These are phyloP conservation scores for Protaetia brevitarsis DNA, from an alignment of 1,140 invertebrate genomes.

Conservation along the genomic window DNA sequence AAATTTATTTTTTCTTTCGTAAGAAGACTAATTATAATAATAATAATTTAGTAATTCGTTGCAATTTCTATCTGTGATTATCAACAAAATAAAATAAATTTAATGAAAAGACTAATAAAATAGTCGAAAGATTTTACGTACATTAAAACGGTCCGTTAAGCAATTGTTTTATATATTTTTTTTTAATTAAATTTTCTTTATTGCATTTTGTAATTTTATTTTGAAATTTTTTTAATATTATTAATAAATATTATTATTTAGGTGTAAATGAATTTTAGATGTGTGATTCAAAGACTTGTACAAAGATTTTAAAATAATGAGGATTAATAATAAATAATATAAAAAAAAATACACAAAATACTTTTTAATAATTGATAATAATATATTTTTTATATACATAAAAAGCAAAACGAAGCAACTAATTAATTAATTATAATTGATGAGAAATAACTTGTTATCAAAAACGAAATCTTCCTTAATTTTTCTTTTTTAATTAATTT, in stretches of 20 bases:
- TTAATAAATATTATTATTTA: not conserved
- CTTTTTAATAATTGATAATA: constrained; percentile 21
- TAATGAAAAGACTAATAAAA: not conserved
- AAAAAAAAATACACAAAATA: no score
- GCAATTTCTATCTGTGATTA: constrained; percentile 38
- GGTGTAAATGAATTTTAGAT: not conserved
- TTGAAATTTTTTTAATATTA: not conserved
- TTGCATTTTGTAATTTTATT: constrained; percentile 2
- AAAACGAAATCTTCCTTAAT: not conserved
- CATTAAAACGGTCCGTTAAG: not conserved
- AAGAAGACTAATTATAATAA: no score
- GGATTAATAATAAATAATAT: constrained; percentile 17
- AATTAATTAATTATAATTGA: no score
- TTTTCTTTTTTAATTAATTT: not conserved
- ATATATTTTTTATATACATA: constrained; percentile 14
- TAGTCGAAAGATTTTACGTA: not conserved
- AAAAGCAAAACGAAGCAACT: constrained; percentile 11
- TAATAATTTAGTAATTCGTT: constrained; percentile 25
- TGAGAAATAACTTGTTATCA: not conserved
- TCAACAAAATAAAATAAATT: constrained; percentile 4
- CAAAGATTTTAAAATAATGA: not conserved
- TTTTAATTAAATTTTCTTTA: not conserved
- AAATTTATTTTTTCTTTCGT: not conserved
- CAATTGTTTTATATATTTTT: not conserved
- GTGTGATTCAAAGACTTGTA: constrained; percentile 1